These are phyloP conservation scores for Harmothoe impar DNA, from an alignment of 2,888 invertebrate species.

Conservation along the genomic window DNA sequence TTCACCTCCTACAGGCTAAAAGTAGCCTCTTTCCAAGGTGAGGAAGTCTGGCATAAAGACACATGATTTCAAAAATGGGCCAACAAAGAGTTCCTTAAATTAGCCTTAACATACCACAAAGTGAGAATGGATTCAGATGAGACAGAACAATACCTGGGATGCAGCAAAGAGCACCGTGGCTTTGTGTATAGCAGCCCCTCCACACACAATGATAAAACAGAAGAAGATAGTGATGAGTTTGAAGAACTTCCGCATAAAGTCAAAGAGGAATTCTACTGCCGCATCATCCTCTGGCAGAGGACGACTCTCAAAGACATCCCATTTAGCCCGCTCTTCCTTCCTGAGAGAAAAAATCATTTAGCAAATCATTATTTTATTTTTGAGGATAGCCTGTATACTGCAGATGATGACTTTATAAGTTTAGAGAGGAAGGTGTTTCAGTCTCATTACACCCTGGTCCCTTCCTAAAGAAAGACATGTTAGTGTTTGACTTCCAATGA, in stretches of 20 bases:
- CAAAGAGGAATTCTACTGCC: neutral
- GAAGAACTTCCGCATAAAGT: slow-evolving; percentile 17
- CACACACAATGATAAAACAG: neutral
- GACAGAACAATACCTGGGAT: neutral
- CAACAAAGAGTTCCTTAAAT: no score
- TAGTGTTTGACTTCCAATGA: no score
- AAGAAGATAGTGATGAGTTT: slow-evolving; percentile 32
- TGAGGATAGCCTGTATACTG: neutral
- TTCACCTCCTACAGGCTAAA: no score
- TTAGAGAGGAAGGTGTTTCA: no score
- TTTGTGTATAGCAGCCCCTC: slow-evolving; percentile 40
- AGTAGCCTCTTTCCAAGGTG: no score
- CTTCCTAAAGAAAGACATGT: no score
- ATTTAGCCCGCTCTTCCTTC: neutral
- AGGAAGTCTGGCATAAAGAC: no score
- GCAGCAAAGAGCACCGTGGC: slow-evolving; percentile 38
- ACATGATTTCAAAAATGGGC: no score
- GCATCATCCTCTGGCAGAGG: neutral
- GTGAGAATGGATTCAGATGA: no score
- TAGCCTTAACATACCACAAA: no score
- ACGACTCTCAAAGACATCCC: slow-evolving; percentile 20
- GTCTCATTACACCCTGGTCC: no score
- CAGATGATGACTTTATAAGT: neutral
- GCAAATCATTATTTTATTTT: neutral
- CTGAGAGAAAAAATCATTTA: neutral